Evolutionary conservation across 1,140 invertebrate genomes (phyloP).

Genomic region (Berghia stephanieae): DNA sequence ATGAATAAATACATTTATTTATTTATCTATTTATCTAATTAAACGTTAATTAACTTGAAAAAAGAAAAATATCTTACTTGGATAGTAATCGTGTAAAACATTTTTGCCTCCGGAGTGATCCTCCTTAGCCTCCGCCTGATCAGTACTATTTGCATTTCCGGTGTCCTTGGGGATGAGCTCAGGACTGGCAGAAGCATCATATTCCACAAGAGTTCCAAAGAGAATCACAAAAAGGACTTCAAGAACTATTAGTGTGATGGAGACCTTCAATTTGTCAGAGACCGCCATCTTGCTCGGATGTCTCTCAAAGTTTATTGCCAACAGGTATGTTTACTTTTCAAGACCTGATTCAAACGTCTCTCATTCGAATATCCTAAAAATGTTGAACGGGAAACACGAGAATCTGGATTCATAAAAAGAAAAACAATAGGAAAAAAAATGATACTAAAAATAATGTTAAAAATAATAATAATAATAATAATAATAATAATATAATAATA

Average conservation of each 20-base stretch:
- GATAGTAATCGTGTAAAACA: constrained; percentile 20
- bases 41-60: background rate
- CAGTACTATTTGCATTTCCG: background rate
- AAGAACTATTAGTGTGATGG: background rate
- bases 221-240: constrained; percentile 6
- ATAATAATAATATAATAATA: too few relatives aligned
- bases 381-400: background rate
- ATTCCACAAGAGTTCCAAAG: constrained; percentile 3
- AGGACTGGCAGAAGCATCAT: constrained; percentile 13
- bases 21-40: background rate
- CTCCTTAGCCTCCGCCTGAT: too few relatives aligned
- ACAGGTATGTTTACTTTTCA: background rate
- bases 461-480: too few relatives aligned
- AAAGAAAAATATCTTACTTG: constrained; percentile 8
- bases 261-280: constrained; percentile 17
- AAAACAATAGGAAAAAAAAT: background rate
- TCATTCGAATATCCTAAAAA: background rate
- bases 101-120: background rate
- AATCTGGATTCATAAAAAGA: background rate
- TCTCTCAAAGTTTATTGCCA: constrained; percentile 3
- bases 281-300: constrained; percentile 2
- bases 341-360: background rate
- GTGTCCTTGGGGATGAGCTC: background rate
- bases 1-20: background rate
- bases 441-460: background rate